Evolutionary conservation across 2,797 vertebrate species (phyloP).

Genomic region (Lerista edwardsae): DNA sequence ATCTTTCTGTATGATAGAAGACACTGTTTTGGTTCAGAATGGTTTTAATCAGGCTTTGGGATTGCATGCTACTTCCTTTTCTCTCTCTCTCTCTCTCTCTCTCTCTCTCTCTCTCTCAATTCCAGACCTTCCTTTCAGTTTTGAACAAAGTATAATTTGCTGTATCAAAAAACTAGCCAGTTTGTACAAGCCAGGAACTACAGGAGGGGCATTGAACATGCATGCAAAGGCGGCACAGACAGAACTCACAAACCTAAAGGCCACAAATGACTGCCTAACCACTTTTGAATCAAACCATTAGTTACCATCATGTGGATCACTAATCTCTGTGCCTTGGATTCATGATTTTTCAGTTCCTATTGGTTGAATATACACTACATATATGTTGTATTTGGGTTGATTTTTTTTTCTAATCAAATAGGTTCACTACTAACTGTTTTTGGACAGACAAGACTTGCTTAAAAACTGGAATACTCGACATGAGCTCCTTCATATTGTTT

Average conservation of each 20-base stretch:
- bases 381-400: too few relatives aligned
- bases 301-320: not conserved
- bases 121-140: not conserved
- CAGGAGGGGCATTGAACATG: not conserved
- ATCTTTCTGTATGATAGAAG: not conserved
- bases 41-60: not conserved
- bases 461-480: constrained; percentile 1
- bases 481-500: not conserved
- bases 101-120: too few relatives aligned
- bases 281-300: not conserved
- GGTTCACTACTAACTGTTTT: not conserved
- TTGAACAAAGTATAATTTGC: not conserved
- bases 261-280: too few relatives aligned
- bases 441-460: not conserved
- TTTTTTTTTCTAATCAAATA: not conserved
- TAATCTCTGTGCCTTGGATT: not conserved
- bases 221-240: not conserved
- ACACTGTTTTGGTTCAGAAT: not conserved
- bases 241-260: not conserved
- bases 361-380: too few relatives aligned
- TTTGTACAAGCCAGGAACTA: not conserved
- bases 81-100: too few relatives aligned
- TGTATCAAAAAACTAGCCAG: not conserved
- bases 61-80: too few relatives aligned
- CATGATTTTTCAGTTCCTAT: not conserved